Percentiles rank a stretch among this genome's conserved stretches.
Conservation (phyloP, 1,140 invertebrate species). For the Drosophila willistoni region DNA sequence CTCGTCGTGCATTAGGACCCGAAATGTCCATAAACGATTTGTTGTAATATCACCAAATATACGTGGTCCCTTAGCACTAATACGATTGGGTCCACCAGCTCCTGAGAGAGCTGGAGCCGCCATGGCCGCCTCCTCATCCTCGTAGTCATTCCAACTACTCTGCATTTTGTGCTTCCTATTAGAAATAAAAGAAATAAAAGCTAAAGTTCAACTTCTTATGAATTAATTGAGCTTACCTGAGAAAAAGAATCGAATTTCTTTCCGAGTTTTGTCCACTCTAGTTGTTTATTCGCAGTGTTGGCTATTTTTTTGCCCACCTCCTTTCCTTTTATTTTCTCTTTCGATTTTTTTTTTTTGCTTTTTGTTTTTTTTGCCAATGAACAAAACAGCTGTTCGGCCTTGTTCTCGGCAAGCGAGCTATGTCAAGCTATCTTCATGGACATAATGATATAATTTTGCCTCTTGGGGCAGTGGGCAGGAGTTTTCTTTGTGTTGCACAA, state of each 20-base stretch:
- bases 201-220: background rate
- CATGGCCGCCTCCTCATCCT: constrained; percentile 46
- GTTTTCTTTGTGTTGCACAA: constrained; percentile 10
- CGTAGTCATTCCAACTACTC: background rate
- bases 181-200: background rate
- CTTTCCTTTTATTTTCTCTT: constrained; percentile 4
- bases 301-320: background rate
- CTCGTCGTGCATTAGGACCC: constrained; percentile 63
- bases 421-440: background rate
- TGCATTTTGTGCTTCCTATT: background rate
- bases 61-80: constrained; percentile 4
- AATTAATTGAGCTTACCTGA: background rate
- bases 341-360: background rate
- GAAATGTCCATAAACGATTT: constrained; percentile 84
- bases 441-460: background rate
- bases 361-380: background rate
- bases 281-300: constrained; percentile 6
- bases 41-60: constrained; percentile 60
- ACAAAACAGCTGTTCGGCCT: constrained; percentile 7
- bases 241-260: background rate
- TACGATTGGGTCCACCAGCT: constrained; percentile 9
- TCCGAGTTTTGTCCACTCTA: background rate
- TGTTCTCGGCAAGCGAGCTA: background rate
- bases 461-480: background rate
- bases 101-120: constrained; percentile 43